phyloP scores from a whole-genome alignment of 2,797 vertebrate species.

The Enteromius trimaculatus region DNA sequence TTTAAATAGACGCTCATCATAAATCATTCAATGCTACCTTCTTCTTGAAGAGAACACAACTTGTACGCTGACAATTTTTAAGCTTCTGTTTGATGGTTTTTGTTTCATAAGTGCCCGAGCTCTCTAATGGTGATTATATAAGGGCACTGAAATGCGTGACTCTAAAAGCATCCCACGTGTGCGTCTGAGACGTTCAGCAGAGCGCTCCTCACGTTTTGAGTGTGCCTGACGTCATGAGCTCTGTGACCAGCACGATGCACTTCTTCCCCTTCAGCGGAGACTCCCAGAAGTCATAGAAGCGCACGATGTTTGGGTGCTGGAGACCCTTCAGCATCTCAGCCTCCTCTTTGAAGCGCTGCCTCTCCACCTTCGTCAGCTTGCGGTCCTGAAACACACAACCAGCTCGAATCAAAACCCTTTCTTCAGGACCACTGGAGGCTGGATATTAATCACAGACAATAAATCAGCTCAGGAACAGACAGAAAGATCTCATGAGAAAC shows the following conservation, averaged over 20 bases:
- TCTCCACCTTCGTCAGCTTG: constrained; percentile 93
- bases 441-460: neutral
- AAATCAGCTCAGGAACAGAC: neutral
- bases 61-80: neutral
- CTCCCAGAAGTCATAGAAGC: constrained; percentile 99
- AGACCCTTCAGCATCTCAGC: constrained; percentile 98
- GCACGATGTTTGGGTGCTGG: constrained; percentile 97
- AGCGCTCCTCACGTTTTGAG: constrained; percentile 90
- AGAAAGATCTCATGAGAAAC: neutral
- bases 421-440: neutral
- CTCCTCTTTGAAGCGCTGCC: constrained; percentile 97
- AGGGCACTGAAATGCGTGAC: neutral
- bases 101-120: neutral
- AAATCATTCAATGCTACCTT: neutral
- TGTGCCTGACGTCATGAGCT: constrained; percentile 98
- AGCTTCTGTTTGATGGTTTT: neutral
- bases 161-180: neutral
- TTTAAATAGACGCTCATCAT: neutral
- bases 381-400: constrained; percentile 81
- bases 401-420: no score
- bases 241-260: constrained; percentile 96
- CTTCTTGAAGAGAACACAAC: neutral
- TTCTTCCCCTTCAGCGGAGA: constrained; percentile 93
- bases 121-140: neutral
- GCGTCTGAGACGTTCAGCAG: neutral